Base-by-base conservation (phyloP, 2,888 invertebrate species). In the Campoletis raptor region DNA sequence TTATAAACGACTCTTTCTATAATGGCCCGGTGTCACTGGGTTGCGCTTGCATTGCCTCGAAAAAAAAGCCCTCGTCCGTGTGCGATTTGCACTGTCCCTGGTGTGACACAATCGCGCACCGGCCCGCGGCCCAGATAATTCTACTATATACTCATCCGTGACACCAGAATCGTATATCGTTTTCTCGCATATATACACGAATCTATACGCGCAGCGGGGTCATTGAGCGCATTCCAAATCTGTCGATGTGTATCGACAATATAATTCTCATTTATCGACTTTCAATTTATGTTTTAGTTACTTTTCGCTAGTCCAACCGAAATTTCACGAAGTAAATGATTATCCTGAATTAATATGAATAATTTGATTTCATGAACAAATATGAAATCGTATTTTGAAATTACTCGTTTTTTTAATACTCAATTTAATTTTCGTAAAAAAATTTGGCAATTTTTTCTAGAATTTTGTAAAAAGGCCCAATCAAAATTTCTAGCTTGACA, bases 51-150 rank as follows among this genome's bases (percentile, higher is more conserved):
- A 64, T 21, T 61, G 73, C 48, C 45, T 37, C 67, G n/a, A 74
- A 30, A 67, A 67, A 57, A 74, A 79, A 81, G 57, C 67, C 5
- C 57, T 48, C 74, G 54, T 48, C 78, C 74, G 82, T 74, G 73
- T 76, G 79, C 64, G 66, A 54, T 67, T 74, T 70, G 40, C n/a
- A 78, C 66, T 52, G 67, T 82, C 70, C 61, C 74, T 67, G 48
- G 72, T 52, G 83, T 86, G 83, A 64, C 83, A 81, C 86, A 86
- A 86, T 86, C 72, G 79, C 64, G 42, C 48, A 40, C 54, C 77
- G 69, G 40, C 67, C 61, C 85, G 78, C 80, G 85, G 77, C 86
- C 80, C 77, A 86, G 81, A 83, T 83, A 77, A 79, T 73, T 36
- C 64, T 64, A n/a, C 21, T 54, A 21, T 24, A 64, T 83, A 42